Base-by-base conservation (phyloP, 2,888 invertebrate genomes). In the Mesorhabditis sp. region DNA sequence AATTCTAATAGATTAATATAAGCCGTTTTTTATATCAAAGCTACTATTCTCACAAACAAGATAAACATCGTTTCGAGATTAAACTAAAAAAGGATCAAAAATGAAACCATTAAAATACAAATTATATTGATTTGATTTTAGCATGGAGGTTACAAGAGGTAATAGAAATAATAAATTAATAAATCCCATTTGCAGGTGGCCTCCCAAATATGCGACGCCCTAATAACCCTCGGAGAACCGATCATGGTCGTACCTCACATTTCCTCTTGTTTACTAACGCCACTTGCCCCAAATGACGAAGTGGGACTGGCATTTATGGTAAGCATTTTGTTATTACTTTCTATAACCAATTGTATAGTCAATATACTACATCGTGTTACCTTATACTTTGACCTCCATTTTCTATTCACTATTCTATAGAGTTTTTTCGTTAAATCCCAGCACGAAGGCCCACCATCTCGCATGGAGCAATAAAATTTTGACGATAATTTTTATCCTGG, bases 361-460 rank as follows among this genome's bases (percentile, higher is more conserved):
- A 50, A 50, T 50, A 10, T 50, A 50, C n/a, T 50, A 13, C n/a
- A 50, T 50, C 58, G n/a, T 50, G 7, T n/a, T 50, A 13, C 58
- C 58, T n/a, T 50, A 50, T 50, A 50, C 58, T 2, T 2, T 50
- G 58, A n/a, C n/a, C n/a, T 50, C 58, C 58, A 50, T 50, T 2
- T 50, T 50, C 58, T 50, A 50, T n/a, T 50, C 58, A 50, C n/a
- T 50, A 50, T 50, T 50, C n/a, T 50, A 50, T 50, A 10, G 58
- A 50, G 58, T 50, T 50, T 50, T 50, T n/a, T 50, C 58, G 7
- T 50, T 50, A 50, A 50, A 50, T 50, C 58, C n/a, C n/a, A 10
- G n/a, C 7, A 50, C 7, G 7, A 10, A n/a, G 7, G n/a, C 7
- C 7, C 7, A n/a, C 7, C 58, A n/a, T 10, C 58, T 50, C 2